These are phyloP conservation scores for Gambusia holbrooki DNA, from an alignment of 2,113 vertebrate genomes.

Conservation along the genomic window DNA sequence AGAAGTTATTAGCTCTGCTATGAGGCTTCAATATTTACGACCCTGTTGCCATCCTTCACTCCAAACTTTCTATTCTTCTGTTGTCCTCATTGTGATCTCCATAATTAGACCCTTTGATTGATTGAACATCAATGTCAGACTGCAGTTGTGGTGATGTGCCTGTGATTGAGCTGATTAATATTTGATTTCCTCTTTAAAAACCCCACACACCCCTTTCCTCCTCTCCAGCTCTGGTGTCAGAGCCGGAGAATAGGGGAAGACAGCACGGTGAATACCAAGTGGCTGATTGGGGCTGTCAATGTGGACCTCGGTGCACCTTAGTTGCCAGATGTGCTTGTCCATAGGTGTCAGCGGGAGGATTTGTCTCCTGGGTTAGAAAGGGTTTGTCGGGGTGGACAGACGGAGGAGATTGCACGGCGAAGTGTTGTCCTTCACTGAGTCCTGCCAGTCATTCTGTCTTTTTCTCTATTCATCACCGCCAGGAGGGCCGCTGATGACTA, in stretches of 20 bases:
- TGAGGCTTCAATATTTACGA: conserved; percentile 35
- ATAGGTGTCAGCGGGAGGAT: conserved; percentile 62
- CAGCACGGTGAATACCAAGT: conserved; percentile 68
- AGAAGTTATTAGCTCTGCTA: conserved; percentile 4
- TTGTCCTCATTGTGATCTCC: conserved; percentile 43
- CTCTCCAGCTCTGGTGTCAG: conserved; percentile 18
- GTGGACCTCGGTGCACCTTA: conserved; percentile 53
- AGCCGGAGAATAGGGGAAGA: conserved; percentile 40
- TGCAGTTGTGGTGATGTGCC: conserved; percentile 52
- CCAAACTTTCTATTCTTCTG: conserved; percentile 31
- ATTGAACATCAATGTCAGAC: conserved; percentile 61
- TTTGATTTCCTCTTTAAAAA: conserved; percentile 67
- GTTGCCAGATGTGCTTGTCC: conserved; percentile 67
- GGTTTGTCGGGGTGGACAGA: conserved; percentile 63
- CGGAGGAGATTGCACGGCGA: conserved; percentile 52
- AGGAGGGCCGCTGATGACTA: conserved; percentile 62
- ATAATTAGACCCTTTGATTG: conserved; percentile 59
- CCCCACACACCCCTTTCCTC: conserved; percentile 17
- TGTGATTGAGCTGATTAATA: conserved; percentile 70
- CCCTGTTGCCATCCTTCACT: conserved; percentile 42
- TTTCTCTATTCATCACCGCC: conserved; percentile 75
- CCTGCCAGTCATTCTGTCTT: conserved; percentile 77
- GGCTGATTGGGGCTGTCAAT: conserved; percentile 64
- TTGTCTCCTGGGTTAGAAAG: conserved; percentile 50
- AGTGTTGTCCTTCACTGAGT: conserved; percentile 53